These are phyloP conservation scores for Eublepharis macularius DNA, from an alignment of 2,113 vertebrate genomes.

Conservation along the genomic window DNA sequence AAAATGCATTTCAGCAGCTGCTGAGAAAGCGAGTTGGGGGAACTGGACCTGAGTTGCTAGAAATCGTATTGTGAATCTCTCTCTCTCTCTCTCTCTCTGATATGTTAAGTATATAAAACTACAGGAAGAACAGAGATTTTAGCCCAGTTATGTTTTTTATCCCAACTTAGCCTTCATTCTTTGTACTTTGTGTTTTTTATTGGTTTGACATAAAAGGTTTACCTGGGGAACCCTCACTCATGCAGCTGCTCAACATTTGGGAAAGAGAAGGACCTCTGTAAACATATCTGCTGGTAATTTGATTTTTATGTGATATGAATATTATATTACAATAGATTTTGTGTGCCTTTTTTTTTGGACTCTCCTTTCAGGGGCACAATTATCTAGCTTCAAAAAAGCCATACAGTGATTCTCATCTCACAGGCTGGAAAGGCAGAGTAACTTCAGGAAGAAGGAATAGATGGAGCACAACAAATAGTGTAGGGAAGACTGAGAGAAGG, in stretches of 20 bases:
- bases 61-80: too few species aligned
- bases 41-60: too few species aligned
- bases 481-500: background rate
- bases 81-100: background rate
- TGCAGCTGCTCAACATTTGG: conserved; percentile 74
- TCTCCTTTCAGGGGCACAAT: background rate
- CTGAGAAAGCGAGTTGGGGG: too few species aligned
- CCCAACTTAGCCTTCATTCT: background rate
- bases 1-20: too few species aligned
- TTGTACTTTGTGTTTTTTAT: background rate
- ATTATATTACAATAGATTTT: background rate
- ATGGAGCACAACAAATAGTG: background rate
- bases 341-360: background rate
- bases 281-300: conserved; percentile 82
- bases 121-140: background rate
- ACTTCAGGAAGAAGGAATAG: background rate
- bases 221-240: conserved; percentile 76
- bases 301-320: background rate
- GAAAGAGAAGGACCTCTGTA: conserved; percentile 75
- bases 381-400: background rate
- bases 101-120: background rate
- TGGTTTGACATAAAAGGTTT: conserved; percentile 66
- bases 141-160: background rate
- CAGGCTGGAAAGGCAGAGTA: background rate
- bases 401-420: background rate